Conservation (phyloP, 2,113 vertebrate genomes). For the Phrynosoma blainvillii region DNA sequence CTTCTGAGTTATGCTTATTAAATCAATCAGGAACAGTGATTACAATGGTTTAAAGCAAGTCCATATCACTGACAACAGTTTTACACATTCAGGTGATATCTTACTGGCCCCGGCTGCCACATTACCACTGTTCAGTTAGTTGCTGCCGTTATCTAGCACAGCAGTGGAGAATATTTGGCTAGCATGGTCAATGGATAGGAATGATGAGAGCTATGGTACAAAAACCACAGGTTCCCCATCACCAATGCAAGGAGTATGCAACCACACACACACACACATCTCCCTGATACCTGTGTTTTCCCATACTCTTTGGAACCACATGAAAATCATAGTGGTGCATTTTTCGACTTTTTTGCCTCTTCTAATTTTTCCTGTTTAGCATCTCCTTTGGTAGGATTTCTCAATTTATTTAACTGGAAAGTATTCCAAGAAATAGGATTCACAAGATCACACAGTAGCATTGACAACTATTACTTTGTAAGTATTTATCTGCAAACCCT, state of each 20-base stretch:
- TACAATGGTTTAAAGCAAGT: background rate
- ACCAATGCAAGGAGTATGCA: background rate
- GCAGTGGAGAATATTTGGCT: background rate
- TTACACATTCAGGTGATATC: background rate
- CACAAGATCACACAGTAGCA: background rate
- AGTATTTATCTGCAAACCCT: too few species aligned
- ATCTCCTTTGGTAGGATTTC: background rate
- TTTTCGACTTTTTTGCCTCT: background rate
- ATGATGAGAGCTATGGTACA: background rate
- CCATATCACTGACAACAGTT: background rate
- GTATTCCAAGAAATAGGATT: background rate
- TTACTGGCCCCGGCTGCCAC: background rate
- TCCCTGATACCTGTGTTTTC: background rate
- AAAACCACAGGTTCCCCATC: background rate
- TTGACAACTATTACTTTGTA: background rate
- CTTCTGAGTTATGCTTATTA: background rate
- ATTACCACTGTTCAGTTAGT: background rate
- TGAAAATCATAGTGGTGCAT: background rate
- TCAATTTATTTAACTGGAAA: background rate
- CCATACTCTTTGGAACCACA: background rate
- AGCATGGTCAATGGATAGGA: background rate
- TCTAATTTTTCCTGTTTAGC: background rate
- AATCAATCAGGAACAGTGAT: background rate
- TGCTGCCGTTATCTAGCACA: background rate
- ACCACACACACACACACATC: background rate